phyloP scores from a whole-genome alignment of 2,797 vertebrate species.

The Rallus crepitans region DNA sequence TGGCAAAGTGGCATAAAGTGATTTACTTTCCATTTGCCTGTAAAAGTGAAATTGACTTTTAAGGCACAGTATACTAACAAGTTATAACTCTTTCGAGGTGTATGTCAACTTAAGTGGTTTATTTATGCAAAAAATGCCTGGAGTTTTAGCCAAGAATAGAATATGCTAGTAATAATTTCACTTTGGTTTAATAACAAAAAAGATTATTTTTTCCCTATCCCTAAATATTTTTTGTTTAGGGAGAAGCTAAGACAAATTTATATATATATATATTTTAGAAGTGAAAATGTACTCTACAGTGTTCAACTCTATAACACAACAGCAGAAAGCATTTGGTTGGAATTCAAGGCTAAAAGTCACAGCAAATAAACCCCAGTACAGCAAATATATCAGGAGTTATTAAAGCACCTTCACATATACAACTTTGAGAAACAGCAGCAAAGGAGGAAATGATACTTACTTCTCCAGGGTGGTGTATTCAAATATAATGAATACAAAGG shows the following conservation, averaged over 20 bases:
- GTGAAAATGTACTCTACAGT: neutral
- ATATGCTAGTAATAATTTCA: neutral
- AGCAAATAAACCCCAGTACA: neutral
- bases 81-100: neutral
- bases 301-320: neutral
- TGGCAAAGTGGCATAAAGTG: neutral
- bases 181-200: neutral
- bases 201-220: neutral
- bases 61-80: neutral
- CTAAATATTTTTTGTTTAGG: neutral
- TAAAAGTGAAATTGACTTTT: constrained; percentile 59
- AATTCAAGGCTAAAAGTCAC: neutral
- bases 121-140: neutral
- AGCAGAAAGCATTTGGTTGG: neutral
- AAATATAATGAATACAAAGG: neutral
- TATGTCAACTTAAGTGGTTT: neutral
- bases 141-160: neutral
- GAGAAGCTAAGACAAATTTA: neutral
- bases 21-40: constrained; percentile 54
- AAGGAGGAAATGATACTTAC: neutral
- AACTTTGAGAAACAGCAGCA: neutral
- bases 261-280: no score
- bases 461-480: neutral
- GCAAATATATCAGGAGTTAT: neutral
- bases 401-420: neutral